Percentiles rank a stretch among this genome's conserved stretches.
These are phyloP conservation scores for Oncopodura yosiiana DNA, from an alignment of 1,140 invertebrate genomes.

Conservation along the genomic window DNA sequence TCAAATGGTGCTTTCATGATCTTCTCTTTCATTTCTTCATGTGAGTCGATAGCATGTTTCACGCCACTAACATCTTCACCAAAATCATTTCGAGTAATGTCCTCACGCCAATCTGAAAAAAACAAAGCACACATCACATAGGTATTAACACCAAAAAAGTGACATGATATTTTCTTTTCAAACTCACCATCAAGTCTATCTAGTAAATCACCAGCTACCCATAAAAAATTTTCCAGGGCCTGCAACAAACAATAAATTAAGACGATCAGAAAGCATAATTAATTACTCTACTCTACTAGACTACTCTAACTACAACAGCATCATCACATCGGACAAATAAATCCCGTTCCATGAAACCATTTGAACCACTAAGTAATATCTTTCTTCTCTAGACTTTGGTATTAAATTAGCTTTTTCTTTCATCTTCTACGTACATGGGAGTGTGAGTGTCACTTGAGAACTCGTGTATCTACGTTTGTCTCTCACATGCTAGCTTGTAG, in stretches of 20 bases:
- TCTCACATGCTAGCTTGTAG: too few species aligned
- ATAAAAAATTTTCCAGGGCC: slow-evolving; percentile 87
- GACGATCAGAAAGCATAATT: too few species aligned
- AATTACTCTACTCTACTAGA: too few species aligned
- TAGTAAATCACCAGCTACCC: slow-evolving; percentile 83
- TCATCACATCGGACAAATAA: too few species aligned
- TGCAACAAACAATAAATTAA: slow-evolving; percentile 37
- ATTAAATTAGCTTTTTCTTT: not conserved
- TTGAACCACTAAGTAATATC: not conserved
- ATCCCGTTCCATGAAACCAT: too few species aligned
- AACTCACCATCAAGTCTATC: slow-evolving; percentile 83
- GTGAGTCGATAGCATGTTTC: slow-evolving; percentile 79
- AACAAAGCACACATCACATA: slow-evolving; percentile 75
- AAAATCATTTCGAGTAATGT: slow-evolving; percentile 78
- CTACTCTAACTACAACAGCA: too few species aligned
- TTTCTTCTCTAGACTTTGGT: not conserved
- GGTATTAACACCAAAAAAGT: slow-evolving; percentile 83
- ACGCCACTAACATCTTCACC: slow-evolving; percentile 84
- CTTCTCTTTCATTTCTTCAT: slow-evolving; percentile 88
- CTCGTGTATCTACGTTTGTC: too few species aligned
- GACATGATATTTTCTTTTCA: slow-evolving; percentile 77
- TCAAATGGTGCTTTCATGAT: slow-evolving; percentile 87
- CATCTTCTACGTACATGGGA: too few species aligned
- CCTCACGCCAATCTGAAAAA: slow-evolving; percentile 83
- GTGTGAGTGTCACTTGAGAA: too few species aligned